These are phyloP conservation scores for Drosophila colorata DNA, from an alignment of 2,888 invertebrate genomes.

Conservation along the genomic window DNA sequence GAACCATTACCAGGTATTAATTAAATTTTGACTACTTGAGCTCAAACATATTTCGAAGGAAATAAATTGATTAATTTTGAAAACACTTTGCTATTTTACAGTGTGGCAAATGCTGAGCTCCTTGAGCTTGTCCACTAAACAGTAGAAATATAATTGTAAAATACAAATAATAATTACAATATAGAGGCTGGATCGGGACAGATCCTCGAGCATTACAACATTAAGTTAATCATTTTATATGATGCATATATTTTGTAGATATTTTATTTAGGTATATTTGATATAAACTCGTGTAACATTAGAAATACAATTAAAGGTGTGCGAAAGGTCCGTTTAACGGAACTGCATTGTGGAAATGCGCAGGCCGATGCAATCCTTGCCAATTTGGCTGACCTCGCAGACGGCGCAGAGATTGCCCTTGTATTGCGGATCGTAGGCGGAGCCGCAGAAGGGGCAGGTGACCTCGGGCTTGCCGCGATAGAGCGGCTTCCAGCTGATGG, in stretches of 20 bases:
- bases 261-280: slow-evolving; percentile 25
- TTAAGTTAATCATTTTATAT: slow-evolving; percentile 5
- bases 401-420: slow-evolving; percentile 94
- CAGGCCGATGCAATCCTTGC: slow-evolving; percentile 94
- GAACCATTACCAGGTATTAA: no score
- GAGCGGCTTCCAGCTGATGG: slow-evolving; percentile 95
- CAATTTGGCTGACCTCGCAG: slow-evolving; percentile 95
- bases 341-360: slow-evolving; percentile 90
- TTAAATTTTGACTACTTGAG: no score
- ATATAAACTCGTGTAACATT: slow-evolving; percentile 31
- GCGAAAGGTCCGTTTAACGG: slow-evolving; percentile 69
- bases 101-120: no score
- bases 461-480: slow-evolving; percentile 97
- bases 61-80: no score
- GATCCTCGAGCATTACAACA: background rate
- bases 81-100: no score
- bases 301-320: slow-evolving; percentile 28
- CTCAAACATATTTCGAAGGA: no score
- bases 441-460: slow-evolving; percentile 96
- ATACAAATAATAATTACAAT: no score
- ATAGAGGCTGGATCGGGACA: background rate
- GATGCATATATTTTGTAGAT: slow-evolving; percentile 9
- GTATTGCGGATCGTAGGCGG: slow-evolving; percentile 94
- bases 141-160: no score
- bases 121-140: no score